Conservation (phyloP, 30 jellyfish, hydroid and myxozoan species). For the Aurelia aurita complex sp. Pacific region DNA sequence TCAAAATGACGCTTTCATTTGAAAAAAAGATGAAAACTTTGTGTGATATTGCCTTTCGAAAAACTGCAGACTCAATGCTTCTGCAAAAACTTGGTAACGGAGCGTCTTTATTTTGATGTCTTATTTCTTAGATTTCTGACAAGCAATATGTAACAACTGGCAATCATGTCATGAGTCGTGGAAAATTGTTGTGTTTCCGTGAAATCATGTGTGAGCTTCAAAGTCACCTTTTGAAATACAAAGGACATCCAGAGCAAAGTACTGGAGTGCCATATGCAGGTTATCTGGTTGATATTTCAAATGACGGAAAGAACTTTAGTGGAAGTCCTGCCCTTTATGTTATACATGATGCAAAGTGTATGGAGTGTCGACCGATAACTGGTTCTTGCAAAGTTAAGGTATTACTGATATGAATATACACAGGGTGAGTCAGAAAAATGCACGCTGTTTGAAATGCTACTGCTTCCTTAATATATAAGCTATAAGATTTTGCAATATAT, state of each 20-base stretch:
- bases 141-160: conserved; percentile 4
- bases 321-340: conserved; percentile 53
- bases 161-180: conserved; percentile 8
- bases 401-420: background rate
- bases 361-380: conserved; percentile 69
- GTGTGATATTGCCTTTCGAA: too few relatives aligned
- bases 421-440: too few relatives aligned
- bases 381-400: conserved; percentile 79
- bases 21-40: too few relatives aligned
- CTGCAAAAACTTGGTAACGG: too few relatives aligned
- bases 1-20: too few relatives aligned
- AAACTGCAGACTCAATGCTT: too few relatives aligned
- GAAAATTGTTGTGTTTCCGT: conserved; percentile 72
- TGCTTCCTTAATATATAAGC: too few relatives aligned
- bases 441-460: too few relatives aligned
- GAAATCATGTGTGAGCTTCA: conserved; percentile 77
- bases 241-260: conserved; percentile 25
- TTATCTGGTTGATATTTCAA: conserved; percentile 65
- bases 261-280: conserved; percentile 85
- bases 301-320: conserved; percentile 69
- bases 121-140: conserved; percentile 43
- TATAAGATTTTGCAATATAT: too few relatives aligned
- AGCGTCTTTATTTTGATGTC: too few relatives aligned
- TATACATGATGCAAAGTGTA: conserved; percentile 82
- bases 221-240: conserved; percentile 45